Base-by-base conservation (phyloP, 2,797 vertebrate species). In the Tragopan temminckii region DNA sequence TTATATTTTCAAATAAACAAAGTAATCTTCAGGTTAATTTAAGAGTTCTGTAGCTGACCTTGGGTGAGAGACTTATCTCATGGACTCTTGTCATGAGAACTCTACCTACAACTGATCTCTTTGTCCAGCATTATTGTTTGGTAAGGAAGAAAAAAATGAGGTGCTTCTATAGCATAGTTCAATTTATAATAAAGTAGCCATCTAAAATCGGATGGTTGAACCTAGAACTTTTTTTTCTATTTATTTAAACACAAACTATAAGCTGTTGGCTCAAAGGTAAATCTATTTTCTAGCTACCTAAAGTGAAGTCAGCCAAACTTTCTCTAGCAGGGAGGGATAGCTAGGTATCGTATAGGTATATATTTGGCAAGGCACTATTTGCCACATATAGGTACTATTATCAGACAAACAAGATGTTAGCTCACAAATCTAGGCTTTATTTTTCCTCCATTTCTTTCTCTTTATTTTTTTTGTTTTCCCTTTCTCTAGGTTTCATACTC, bases 101-200 rank as follows among this genome's bases (percentile, higher is more conserved):
- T 50, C 17, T 80, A 11, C 13, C n/a, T 74, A 50, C 3, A 11
- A 23, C 3, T 13, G 16, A 5, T 27, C 14, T 64, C 14, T 70
- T 59, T 46, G 12, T 43, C 50, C 9, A 75, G 42, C 48, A 2
- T 45, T 8, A 24, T 36, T 62, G 40, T 81, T 77, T 57, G 11
- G 24, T 19, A 77, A 71, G 11, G 4, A 8, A 77, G 53, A 3
- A 13, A 82, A 64, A 69, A 75, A 68, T 70, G 12, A 61, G 27
- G 20, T 29, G 19, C 17, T 53, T 76, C 19, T 35, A 3, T 6
- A 80, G 31, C 4, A 27, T 21, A 38, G 19, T 55, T 82, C 53
- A 2, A 12, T 58, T 5, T 45, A 38, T 59, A 0, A 0, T 35
- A 72, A 80, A 7, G 15, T 29, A 50, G 14, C 9, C 62, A 13